A percentile compares a stretch with the other conserved stretches of the same genome.
Evolutionary conservation across 2,888 invertebrate genomes (phyloP).

Genomic region (Cyrtodaria siliqua): DNA sequence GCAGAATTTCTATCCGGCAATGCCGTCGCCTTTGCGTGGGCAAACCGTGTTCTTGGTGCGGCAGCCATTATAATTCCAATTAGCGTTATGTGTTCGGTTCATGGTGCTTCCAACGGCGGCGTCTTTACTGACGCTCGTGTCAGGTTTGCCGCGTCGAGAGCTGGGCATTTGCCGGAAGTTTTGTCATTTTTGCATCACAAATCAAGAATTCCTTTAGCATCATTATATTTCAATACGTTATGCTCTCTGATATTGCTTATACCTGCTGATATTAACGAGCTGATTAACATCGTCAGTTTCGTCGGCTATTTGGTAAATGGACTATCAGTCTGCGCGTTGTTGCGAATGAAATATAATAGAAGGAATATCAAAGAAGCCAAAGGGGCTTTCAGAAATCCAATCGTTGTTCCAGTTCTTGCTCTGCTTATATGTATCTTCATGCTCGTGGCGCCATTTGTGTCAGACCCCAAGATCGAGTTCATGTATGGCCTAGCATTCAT

Average conservation of each 20-base stretch:
- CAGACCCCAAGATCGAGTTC: conserved; percentile 55
- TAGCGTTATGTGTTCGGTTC: conserved; percentile 57
- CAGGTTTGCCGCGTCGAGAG: conserved; percentile 51
- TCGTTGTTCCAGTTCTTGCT: conserved; percentile 39
- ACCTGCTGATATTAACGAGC: conserved; percentile 43
- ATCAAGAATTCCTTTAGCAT: conserved; percentile 44
- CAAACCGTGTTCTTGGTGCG: conserved; percentile 36
- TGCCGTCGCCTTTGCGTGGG: conserved; percentile 59
- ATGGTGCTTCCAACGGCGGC: conserved; percentile 50
- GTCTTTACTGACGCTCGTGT: conserved; percentile 45
- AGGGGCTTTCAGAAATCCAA: conserved; percentile 31
- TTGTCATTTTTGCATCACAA: conserved; percentile 53
- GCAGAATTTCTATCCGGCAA: conserved; percentile 42
- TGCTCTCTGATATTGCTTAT: conserved; percentile 38
- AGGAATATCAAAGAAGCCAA: conserved; percentile 5
- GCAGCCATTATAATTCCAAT: conserved; percentile 56
- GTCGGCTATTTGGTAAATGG: conserved; percentile 27
- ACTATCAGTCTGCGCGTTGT: conserved; percentile 15
- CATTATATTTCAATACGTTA: conserved; percentile 37
- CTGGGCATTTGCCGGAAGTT: conserved; percentile 64
- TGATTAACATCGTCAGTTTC: conserved; percentile 54
- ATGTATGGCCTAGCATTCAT: conserved; percentile 49
- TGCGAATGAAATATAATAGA: conserved; percentile 29
- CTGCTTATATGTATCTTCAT: conserved; percentile 50
- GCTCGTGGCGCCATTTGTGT: conserved; percentile 55